Evolutionary conservation across 35 echinoderm and acorn worm genomes (phyloP).

Genomic region (Apostichopus parvimensis): DNA sequence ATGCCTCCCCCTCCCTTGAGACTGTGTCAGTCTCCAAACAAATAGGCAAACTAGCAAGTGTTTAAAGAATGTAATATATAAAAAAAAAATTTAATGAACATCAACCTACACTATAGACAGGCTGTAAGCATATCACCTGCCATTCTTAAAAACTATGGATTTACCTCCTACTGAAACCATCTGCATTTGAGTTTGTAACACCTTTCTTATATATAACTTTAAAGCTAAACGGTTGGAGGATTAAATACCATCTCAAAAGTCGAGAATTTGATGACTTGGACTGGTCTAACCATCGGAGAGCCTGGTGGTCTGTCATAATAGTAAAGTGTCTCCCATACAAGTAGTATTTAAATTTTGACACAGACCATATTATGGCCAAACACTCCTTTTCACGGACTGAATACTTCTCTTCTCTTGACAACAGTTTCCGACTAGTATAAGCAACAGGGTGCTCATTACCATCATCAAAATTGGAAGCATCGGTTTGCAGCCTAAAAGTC

Average conservation of each 20-base stretch:
- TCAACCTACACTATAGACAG: no score
- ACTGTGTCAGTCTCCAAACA: no score
- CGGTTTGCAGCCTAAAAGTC: constrained; percentile 50
- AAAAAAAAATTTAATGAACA: no score
- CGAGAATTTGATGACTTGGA: not conserved
- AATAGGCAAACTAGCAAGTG: no score
- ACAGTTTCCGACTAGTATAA: constrained; percentile 52
- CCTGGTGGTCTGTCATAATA: constrained; percentile 55
- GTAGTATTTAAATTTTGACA: constrained; percentile 42
- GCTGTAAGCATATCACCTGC: no score
- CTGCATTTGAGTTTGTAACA: not conserved
- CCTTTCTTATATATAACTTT: constrained; percentile 24
- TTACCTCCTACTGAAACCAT: not conserved
- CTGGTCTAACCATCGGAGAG: constrained; percentile 24
- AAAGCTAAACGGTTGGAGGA: constrained; percentile 30
- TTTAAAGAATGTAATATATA: no score
- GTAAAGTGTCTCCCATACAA: constrained; percentile 60
- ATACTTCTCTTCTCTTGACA: constrained; percentile 52
- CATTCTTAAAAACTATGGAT: no score
- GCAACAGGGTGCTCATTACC: constrained; percentile 47
- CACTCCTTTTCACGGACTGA: constrained; percentile 72
- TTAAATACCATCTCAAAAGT: no score
- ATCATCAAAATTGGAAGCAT: constrained; percentile 24
- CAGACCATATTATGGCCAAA: constrained; percentile 66
- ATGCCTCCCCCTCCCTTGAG: no score